Evolutionary conservation across 2,113 vertebrate genomes (phyloP), one percentile per base, ranked within the genome.

Genomic region (Lycaon pictus): DNA sequence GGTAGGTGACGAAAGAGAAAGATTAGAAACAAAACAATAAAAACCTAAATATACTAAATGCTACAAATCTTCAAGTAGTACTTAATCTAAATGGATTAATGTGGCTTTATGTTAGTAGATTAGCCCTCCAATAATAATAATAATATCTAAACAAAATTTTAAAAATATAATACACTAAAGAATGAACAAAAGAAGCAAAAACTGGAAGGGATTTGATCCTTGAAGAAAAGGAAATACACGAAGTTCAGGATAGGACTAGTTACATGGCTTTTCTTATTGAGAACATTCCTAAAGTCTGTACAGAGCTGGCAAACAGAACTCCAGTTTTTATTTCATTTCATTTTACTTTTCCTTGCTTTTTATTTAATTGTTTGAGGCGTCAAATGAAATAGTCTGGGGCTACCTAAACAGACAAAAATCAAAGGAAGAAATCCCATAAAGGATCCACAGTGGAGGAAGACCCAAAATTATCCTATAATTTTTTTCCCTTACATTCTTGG

Each of bases 221-320:
- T 88, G 32, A 92, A 62, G 22, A 4, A 91, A 94, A 62, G 6
- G 5, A 88, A 15, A 16, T 56, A n/a, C 27, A 48, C 17, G 67
- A 16, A 60, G 4, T 60, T 16, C 4, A 0, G 0, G 4, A 20
- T 51, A 37, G 27, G 37, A 69, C 8, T 29, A 76, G 20, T 25
- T 56, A 74, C 25, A 27, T 71, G 22, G 15, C 11, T 43, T 92
- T n/a, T 35, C 4, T 11, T 1, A 12, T 1, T 55, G 5, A 88
- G 58, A 51, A 13, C 10, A 56, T 23, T 56, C 12, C 29, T 8
- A 55, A 67, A 67, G 19, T n/a, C 12, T 53, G 0, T n/a, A 60
- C 8, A 27, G 17, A 27, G 48, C 53, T 48, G 8, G 12, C 25
- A 71, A 35, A 7, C 4, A 77, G 6, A n/a, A 76, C 2, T 76